A percentile compares a stretch with the other conserved stretches of the same genome.
Conservation (phyloP, 2,888 invertebrate species). For the Schrankia costaestrigalis region DNA sequence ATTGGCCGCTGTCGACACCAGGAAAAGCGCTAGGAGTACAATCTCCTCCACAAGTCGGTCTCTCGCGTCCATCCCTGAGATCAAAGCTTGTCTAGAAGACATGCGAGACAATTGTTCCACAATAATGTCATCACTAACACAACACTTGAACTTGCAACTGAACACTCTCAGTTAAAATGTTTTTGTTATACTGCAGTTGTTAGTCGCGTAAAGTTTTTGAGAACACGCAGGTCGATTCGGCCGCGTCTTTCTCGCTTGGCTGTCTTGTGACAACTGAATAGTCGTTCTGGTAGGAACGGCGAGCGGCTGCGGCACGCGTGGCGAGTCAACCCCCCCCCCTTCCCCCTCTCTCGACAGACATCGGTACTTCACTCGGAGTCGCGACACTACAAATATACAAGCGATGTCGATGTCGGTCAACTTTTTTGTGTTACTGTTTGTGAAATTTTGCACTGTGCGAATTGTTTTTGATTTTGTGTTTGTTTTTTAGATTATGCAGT, state of each 20-base stretch:
- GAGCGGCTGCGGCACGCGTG: constrained; percentile 42
- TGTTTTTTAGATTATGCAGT: neutral
- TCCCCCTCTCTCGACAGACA: constrained; percentile 6
- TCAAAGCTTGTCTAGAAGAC: constrained; percentile 74
- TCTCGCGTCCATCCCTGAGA: constrained; percentile 73
- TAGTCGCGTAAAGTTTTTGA: constrained; percentile 75
- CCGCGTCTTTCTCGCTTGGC: constrained; percentile 75
- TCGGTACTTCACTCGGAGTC: constrained; percentile 27
- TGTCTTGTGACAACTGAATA: constrained; percentile 69
- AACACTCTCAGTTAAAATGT: constrained; percentile 67
- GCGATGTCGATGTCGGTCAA: constrained; percentile 37
- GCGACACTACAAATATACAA: constrained; percentile 35
- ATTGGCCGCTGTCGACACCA: constrained; percentile 86
- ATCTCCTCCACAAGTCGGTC: constrained; percentile 74
- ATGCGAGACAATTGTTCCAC: constrained; percentile 61
- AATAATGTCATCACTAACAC: constrained; percentile 74
- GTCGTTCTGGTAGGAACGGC: constrained; percentile 34
- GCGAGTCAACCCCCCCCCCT: constrained; percentile 44
- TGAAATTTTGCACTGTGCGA: constrained; percentile 26
- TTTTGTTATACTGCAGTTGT: constrained; percentile 63
- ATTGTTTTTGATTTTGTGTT: constrained; percentile 17
- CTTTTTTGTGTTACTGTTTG: constrained; percentile 34
- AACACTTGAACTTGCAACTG: constrained; percentile 61
- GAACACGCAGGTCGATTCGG: constrained; percentile 68
- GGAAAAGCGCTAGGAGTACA: constrained; percentile 76